A percentile compares a stretch with the other conserved stretches of the same genome.
Evolutionary conservation across 1,140 invertebrate genomes (phyloP).

Genomic region (Procambarus virginalis): DNA sequence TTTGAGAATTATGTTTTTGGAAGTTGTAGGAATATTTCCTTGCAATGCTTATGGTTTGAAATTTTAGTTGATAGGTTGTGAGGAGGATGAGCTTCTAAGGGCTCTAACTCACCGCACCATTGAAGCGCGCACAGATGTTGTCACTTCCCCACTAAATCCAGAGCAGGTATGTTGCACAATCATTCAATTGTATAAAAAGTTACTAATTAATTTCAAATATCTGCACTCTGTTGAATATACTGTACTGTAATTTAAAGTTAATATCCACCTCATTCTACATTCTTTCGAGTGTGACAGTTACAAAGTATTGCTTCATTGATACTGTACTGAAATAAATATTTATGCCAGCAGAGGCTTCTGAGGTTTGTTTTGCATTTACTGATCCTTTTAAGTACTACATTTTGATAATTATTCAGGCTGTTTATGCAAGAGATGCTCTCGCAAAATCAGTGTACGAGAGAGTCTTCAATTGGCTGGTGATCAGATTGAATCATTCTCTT

Average conservation of each 20-base stretch:
- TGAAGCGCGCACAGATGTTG: constrained; percentile 87
- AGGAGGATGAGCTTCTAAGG: constrained; percentile 79
- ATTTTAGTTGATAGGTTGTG: constrained; percentile 83
- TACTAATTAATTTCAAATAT: too few relatives aligned
- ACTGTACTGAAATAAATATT: too few relatives aligned
- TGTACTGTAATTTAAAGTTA: too few relatives aligned
- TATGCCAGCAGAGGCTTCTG: too few relatives aligned
- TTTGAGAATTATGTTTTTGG: too few relatives aligned
- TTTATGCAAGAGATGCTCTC: constrained; percentile 87
- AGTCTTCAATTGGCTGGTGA: constrained; percentile 91
- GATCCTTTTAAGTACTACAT: not conserved
- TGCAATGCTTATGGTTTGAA: not conserved
- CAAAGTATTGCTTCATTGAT: too few relatives aligned
- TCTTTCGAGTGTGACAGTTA: too few relatives aligned
- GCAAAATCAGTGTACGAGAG: constrained; percentile 92
- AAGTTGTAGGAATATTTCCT: not conserved
- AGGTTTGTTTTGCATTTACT: too few relatives aligned
- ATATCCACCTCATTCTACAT: too few relatives aligned
- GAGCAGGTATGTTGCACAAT: constrained; percentile 58
- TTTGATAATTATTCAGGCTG: constrained; percentile 76
- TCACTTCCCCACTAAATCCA: constrained; percentile 81
- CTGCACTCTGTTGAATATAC: too few relatives aligned
- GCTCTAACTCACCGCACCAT: constrained; percentile 90
- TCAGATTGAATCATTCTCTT: constrained; percentile 85
- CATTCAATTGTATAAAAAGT: too few relatives aligned